Evolutionary conservation across 2,888 invertebrate genomes (phyloP).

Genomic region (Drosophila emarginata): DNA sequence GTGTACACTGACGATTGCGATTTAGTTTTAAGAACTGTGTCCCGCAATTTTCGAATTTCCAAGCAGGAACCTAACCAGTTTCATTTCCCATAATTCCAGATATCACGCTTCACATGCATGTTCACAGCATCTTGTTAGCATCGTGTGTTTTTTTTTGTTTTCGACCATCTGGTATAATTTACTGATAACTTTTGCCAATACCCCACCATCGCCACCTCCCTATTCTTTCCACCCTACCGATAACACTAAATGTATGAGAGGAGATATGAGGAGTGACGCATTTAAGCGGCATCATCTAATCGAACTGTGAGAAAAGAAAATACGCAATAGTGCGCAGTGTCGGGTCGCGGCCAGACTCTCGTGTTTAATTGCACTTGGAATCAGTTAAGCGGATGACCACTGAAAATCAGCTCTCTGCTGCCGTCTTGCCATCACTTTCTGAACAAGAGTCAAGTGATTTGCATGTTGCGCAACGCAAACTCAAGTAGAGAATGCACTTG

Average conservation of each 20-base stretch:
- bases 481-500: slow-evolving; percentile 1
- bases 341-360: neutral
- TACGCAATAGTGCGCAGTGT: neutral
- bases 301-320: neutral
- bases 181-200: neutral
- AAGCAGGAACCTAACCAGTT: neutral
- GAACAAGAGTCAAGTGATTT: slow-evolving; percentile 3
- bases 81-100: neutral
- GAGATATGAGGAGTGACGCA: neutral
- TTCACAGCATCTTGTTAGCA: neutral
- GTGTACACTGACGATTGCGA: neutral
- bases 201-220: neutral
- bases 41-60: neutral
- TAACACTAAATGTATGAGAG: neutral
- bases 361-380: slow-evolving; percentile 50
- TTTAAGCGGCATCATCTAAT: neutral
- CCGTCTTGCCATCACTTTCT: neutral
- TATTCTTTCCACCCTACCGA: neutral
- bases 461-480: slow-evolving; percentile 10
- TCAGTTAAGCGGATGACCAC: slow-evolving; percentile 37
- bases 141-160: neutral
- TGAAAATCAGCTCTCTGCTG: neutral
- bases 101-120: slow-evolving; percentile 1
- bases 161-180: neutral
- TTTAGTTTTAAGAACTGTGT: neutral